Evolutionary conservation across 2,888 invertebrate species (phyloP).

Genomic region (Mythimna impura): DNA sequence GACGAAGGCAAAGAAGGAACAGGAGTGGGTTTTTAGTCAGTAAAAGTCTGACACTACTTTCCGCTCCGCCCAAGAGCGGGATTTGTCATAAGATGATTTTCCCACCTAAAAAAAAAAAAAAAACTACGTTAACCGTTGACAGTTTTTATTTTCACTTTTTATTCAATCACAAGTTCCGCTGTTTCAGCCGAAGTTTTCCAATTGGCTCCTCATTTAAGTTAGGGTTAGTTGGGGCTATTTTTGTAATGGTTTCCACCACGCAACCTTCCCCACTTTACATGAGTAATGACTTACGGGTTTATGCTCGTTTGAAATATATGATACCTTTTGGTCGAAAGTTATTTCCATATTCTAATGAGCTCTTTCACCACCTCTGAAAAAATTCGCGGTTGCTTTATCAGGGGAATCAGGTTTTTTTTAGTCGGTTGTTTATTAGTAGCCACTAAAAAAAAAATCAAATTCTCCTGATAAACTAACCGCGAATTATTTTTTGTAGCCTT

Average conservation of each 20-base stretch:
- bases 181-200: constrained; percentile 51
- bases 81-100: no score
- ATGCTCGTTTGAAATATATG: constrained; percentile 16
- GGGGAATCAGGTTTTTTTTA: not conserved
- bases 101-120: no score
- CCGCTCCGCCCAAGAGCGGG: no score
- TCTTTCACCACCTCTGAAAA: constrained; percentile 13
- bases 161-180: constrained; percentile 27
- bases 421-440: no score
- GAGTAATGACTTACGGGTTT: constrained; percentile 33
- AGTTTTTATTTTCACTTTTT: constrained; percentile 9
- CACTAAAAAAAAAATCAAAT: no score
- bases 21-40: no score
- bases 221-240: constrained; percentile 20
- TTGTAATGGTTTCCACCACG: constrained; percentile 46
- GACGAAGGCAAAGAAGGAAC: no score
- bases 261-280: constrained; percentile 41
- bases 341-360: constrained; percentile 4
- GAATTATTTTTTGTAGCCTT: no score
- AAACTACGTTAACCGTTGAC: not conserved
- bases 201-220: constrained; percentile 54
- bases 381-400: not conserved
- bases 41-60: no score
- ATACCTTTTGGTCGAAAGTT: not conserved
- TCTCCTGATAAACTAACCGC: no score